Conservation (phyloP, 2,888 invertebrate genomes). For the Mimas tiliae region DNA sequence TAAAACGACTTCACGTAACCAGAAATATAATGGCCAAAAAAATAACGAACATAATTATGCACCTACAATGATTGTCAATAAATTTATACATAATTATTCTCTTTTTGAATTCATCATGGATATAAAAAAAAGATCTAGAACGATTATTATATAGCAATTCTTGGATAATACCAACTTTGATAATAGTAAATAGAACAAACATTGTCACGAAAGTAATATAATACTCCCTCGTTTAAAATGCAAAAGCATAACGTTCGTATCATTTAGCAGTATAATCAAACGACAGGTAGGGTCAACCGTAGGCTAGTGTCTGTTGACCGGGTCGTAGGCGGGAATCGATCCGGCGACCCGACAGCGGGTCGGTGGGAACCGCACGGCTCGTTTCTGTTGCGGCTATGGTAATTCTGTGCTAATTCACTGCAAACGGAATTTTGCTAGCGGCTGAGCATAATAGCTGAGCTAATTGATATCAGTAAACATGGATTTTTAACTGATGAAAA, state of each 20-base stretch:
- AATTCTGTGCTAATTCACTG: conserved; percentile 19
- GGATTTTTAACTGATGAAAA: too few species aligned
- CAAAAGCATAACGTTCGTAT: background rate
- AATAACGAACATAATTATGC: too few species aligned
- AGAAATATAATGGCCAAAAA: too few species aligned
- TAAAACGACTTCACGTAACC: too few species aligned
- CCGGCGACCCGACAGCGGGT: conserved; percentile 45
- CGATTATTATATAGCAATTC: too few species aligned
- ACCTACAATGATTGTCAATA: too few species aligned
- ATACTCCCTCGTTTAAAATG: background rate
- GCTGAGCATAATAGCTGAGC: background rate
- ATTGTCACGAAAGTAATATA: conserved; percentile 1
- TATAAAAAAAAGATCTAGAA: too few species aligned
- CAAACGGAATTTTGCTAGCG: background rate
- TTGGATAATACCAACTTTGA: too few species aligned
- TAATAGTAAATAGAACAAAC: background rate
- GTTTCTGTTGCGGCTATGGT: conserved; percentile 14
- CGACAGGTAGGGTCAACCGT: conserved; percentile 49
- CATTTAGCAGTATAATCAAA: conserved; percentile 37
- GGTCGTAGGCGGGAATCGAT: conserved; percentile 64
- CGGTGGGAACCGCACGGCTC: conserved; percentile 27
- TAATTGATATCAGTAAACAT: too few species aligned
- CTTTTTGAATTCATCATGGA: too few species aligned
- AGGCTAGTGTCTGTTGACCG: conserved; percentile 54
- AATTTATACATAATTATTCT: too few species aligned